Base-by-base conservation (phyloP, 1,140 invertebrate genomes). In the Pseudomyrmex dendroicus region DNA sequence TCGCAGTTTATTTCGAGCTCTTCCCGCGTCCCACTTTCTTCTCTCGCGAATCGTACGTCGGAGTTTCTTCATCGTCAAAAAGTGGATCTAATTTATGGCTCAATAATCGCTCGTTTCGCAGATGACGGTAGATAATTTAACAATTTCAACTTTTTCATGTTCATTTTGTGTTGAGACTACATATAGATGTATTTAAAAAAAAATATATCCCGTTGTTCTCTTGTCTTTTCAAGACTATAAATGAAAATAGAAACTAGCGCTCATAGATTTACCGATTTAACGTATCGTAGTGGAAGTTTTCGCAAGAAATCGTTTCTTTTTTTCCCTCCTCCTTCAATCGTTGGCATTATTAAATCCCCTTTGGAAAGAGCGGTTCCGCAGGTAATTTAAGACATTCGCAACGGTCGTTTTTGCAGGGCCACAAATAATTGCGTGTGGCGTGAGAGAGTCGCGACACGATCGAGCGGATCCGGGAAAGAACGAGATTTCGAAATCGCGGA, bases 361-460 rank as follows among this genome's bases (percentile, higher is more conserved):
- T n/a, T 59, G 66, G 54, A 57, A 59, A 61, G 66, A 70, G 76
- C 66, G 46, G 76, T 20, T 15, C 66, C 50, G 44, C 54, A 7
- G 48, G 62, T 86, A 87, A 87, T 87, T 87, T 84, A 87, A 87
- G 85, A 86, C 61, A 86, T 87, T 87, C 78, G 85, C 73, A 68
- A 86, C 80, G 86, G 80, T 10, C 15, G 80, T 86, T 87, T 87
- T 87, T 87, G 80, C 72, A 63, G 66, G 20, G 72, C 84, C 85
- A 70, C 85, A 84, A 86, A 87, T 86, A 86, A 86, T 82, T 82
- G 61, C 66, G 78, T 80, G 35, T 62, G 61, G 59, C 86, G 86
- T 86, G 86, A 87, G 80, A 86, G 86, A 86, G 80, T 20, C 70
- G 70, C 84, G 73, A 48, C 67, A 66, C 44, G 84, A 57, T 76